Conservation (phyloP, 1,140 invertebrate species). For the Armadillidium nasatum region DNA sequence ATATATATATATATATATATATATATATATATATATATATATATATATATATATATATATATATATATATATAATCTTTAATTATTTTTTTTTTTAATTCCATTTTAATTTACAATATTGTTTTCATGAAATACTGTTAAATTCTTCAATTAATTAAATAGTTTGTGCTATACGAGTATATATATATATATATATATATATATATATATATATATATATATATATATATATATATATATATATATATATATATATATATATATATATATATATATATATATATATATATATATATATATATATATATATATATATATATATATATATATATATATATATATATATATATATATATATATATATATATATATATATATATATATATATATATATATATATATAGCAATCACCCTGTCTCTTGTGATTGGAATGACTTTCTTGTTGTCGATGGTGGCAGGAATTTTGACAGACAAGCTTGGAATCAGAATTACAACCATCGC, state of each 20-base stretch:
- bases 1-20: too few species aligned
- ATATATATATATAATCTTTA: too few species aligned
- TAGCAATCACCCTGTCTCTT: constrained; percentile 82
- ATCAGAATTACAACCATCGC: constrained; percentile 73
- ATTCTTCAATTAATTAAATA: too few species aligned
- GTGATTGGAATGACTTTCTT: constrained; percentile 85
- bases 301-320: constrained; percentile 3
- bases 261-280: constrained; percentile 18
- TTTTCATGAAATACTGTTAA: too few species aligned
- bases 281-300: constrained; percentile 8
- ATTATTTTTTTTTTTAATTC: too few species aligned
- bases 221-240: constrained; percentile 17
- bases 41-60: too few species aligned
- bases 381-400: neutral
- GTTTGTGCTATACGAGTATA: too few species aligned
- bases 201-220: neutral
- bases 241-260: constrained; percentile 18
- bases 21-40: too few species aligned
- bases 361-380: constrained; percentile 12
- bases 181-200: too few species aligned
- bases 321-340: constrained; percentile 10
- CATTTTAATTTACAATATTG: too few species aligned
- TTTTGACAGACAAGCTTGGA: constrained; percentile 78
- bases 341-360: neutral
- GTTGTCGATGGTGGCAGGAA: constrained; percentile 79